phyloP scores from a whole-genome alignment of 2,888 invertebrate species.

The Therioaphis trifolii region DNA sequence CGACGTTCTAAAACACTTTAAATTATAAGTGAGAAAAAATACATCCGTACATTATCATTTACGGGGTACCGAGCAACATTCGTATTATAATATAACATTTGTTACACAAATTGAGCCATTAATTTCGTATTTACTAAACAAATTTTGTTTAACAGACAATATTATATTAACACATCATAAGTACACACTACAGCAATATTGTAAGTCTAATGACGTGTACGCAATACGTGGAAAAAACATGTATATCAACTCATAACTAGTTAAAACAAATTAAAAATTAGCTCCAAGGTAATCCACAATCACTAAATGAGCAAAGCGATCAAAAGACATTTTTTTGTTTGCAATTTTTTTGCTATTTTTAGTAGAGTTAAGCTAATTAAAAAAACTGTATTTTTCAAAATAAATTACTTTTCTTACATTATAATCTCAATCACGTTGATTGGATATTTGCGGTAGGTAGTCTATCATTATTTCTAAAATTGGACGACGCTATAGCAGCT shows the following conservation, averaged over 20 bases:
- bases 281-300: conserved; percentile 53
- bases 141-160: not conserved
- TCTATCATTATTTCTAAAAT: conserved; percentile 29
- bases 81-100: no score
- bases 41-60: not conserved
- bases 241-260: conserved; percentile 40
- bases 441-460: not conserved
- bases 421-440: not conserved
- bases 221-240: conserved; percentile 1
- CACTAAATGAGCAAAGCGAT: not conserved
- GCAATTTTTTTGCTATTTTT: not conserved
- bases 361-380: no score
- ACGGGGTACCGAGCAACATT: not conserved
- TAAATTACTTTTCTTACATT: not conserved
- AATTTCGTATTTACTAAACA: not conserved
- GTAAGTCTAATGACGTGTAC: not conserved
- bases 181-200: not conserved
- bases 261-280: conserved; percentile 44
- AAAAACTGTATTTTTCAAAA: not conserved
- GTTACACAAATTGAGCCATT: not conserved
- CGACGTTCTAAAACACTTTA: conserved; percentile 25
- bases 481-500: not conserved
- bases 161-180: not conserved
- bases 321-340: conserved; percentile 10
- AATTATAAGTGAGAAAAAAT: not conserved